Base-by-base conservation (phyloP, 2,888 invertebrate species). In the Blera fallax region DNA sequence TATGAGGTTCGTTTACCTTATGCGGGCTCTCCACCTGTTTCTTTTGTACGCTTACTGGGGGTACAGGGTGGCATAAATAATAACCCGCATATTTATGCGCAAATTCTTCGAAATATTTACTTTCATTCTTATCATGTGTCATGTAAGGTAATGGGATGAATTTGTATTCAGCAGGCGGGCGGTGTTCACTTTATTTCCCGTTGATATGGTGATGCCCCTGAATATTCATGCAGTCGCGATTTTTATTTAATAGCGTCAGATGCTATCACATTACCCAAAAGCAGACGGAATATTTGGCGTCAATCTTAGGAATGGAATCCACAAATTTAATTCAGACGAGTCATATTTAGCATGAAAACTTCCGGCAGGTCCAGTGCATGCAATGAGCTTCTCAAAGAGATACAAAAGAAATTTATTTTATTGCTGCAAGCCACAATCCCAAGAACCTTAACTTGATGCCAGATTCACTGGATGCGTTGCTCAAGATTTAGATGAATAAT, bases 11-110 rank as follows among this genome's bases (percentile, higher is more conserved):
- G 73, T 78, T 73, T 79, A 79, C 83, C 79, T 69, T 78, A 58
- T 32, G 45, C 10, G 62, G 60, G 27, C 6, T 60, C 40, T 72
- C 60, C 62, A 69, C 64, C 72, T 69, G 84, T 90, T 89, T 89
- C 80, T 87, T 90, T 70, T 70, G 29, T 4, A 29, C 11, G 3
- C n/a, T 24, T 24, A 32, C 32, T 37, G 21, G 21, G 50, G 32
- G 37, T 37, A 48, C n/a, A 29, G 56, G 48, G 58, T 14, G 72
- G 27, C 6, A 27, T 34, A 74, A 37, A 3, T 43, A 40, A 62
- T 60, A 54, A 72, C 27, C n/a, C 50, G 21, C 72, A 83, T 83
- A 72, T 60, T 72, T 72, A 69, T 40, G 73, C 62, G 73, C 69
- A 56, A 64, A 74, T 84, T 79, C 67, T 14, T 64, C 37, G 73